Conservation (phyloP, 2,113 vertebrate genomes). For the Clarias macrocephalus region DNA sequence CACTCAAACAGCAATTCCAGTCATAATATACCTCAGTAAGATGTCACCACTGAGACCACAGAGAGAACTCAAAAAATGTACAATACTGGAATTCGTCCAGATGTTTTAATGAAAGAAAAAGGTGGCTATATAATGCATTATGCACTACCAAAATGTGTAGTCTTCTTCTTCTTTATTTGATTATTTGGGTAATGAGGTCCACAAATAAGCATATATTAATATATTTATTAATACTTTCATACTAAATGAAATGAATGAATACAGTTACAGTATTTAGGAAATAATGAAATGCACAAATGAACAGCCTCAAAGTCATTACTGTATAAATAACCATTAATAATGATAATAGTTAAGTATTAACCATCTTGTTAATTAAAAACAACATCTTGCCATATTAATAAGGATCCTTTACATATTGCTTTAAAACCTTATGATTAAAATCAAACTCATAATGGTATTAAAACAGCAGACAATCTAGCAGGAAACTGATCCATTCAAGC, state of each 20-base stretch:
- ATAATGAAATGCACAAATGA: not conserved
- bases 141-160: not conserved
- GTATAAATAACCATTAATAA: not conserved
- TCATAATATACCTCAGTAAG: not conserved
- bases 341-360: not conserved
- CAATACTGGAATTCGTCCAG: not conserved
- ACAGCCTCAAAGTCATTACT: not conserved
- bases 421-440: not conserved
- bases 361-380: not conserved
- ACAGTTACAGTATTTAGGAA: not conserved
- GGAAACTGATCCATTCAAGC: not conserved
- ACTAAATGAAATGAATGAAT: not conserved
- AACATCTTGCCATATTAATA: not conserved
- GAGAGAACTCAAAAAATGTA: not conserved
- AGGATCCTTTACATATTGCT: not conserved
- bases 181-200: not conserved
- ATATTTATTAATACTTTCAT: not conserved
- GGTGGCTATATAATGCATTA: not conserved
- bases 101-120: not conserved
- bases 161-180: not conserved
- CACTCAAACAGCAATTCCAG: constrained; percentile 20
- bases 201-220: not conserved
- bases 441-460: not conserved
- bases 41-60: not conserved
- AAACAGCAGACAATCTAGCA: not conserved